phyloP scores from a whole-genome alignment of 2,113 vertebrate genomes.

The Phylloscopus trochiloides region DNA sequence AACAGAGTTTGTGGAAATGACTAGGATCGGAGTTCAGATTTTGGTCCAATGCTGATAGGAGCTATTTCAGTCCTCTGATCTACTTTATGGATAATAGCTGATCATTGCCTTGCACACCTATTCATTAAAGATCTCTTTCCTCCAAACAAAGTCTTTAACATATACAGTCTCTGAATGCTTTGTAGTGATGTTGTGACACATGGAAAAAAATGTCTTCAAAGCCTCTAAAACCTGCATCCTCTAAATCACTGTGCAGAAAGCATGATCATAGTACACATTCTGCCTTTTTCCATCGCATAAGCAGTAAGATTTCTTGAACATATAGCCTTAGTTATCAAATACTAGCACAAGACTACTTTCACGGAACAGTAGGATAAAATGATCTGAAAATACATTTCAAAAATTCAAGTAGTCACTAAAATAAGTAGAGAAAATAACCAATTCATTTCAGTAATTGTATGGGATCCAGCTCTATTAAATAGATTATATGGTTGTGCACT shows the following conservation, averaged over 20 bases:
- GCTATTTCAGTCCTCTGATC: neutral
- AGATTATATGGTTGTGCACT: neutral
- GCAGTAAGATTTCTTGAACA: neutral
- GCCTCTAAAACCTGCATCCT: neutral
- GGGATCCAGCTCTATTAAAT: neutral
- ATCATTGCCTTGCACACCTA: neutral
- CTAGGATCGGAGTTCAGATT: neutral
- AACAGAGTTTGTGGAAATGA: neutral
- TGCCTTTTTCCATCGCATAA: neutral
- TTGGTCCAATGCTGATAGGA: neutral
- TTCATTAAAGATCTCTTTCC: neutral
- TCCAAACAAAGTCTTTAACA: neutral
- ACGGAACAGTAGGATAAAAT: neutral
- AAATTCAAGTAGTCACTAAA: neutral
- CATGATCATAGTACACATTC: neutral
- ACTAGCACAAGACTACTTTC: neutral
- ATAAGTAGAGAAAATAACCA: neutral
- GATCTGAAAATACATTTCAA: neutral
- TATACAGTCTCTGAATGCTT: neutral
- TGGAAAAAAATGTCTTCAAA: neutral
- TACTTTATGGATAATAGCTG: neutral
- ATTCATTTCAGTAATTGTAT: neutral
- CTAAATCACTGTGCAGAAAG: neutral
- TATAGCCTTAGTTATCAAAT: neutral
- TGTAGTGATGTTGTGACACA: neutral